These are phyloP conservation scores for Ataeniobius toweri DNA, from an alignment of 2,797 vertebrate genomes.

Conservation along the genomic window DNA sequence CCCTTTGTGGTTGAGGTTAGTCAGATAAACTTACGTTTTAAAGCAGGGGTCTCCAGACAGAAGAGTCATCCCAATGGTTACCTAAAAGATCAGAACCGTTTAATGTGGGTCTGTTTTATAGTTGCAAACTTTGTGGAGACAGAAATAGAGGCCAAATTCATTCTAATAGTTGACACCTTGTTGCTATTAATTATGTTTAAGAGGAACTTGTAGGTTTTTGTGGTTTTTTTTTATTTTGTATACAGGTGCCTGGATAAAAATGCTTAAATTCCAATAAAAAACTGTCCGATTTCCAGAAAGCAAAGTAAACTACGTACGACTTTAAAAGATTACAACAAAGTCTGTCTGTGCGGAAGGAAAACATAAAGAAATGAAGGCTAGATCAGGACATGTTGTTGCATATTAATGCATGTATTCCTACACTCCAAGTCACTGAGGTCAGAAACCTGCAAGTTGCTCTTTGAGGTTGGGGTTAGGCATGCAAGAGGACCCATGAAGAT, in stretches of 20 bases:
- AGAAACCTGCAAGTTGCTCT: not conserved
- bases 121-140: not conserved
- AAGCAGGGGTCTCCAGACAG: conserved; percentile 97
- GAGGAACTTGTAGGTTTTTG: not conserved
- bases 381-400: not conserved
- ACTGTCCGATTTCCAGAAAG: not conserved
- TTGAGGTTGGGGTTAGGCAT: not conserved
- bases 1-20: not conserved
- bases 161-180: not conserved
- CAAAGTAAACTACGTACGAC: not conserved
- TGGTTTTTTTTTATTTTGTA: no score
- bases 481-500: not conserved
- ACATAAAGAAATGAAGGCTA: not conserved
- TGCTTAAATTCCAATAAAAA: no score
- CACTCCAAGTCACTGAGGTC: no score
- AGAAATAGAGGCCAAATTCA: not conserved
- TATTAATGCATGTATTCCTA: not conserved
- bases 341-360: not conserved
- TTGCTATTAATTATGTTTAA: not conserved
- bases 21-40: conserved; percentile 87
- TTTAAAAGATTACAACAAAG: not conserved
- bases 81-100: conserved; percentile 68
- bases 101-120: not conserved
- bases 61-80: conserved; percentile 91
- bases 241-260: no score